phyloP scores from a whole-genome alignment of 2,797 vertebrate species.

The Sebastes diaconus region DNA sequence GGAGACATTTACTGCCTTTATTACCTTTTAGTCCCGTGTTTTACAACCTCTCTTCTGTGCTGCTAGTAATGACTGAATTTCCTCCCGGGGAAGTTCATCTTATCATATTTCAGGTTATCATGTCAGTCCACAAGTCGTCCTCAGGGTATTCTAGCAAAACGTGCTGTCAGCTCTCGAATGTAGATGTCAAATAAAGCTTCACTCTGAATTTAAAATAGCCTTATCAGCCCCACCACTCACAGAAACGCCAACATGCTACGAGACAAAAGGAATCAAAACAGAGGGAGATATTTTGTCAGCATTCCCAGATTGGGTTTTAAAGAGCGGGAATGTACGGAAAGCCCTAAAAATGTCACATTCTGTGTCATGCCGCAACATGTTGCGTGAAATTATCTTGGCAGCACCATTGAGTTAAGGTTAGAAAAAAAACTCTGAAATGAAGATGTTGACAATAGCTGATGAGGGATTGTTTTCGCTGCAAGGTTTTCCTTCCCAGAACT shows the following conservation, averaged over 20 bases:
- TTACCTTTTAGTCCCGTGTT: neutral
- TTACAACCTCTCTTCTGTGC: constrained; percentile 3
- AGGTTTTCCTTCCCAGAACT: constrained; percentile 41
- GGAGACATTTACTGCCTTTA: neutral
- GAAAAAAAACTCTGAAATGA: neutral
- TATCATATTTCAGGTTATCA: constrained; percentile 11
- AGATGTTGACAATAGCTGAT: constrained; percentile 54
- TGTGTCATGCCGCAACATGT: constrained; percentile 22
- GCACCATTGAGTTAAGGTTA: neutral
- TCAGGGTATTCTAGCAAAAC: neutral
- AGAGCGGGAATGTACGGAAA: constrained; percentile 18
- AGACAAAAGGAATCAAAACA: constrained; percentile 31
- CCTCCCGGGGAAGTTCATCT: constrained; percentile 15
- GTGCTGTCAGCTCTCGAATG: constrained; percentile 15
- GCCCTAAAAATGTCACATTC: constrained; percentile 47
- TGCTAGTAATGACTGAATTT: neutral
- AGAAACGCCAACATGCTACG: constrained; percentile 2
- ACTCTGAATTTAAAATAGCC: constrained; percentile 11
- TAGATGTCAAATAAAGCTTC: constrained; percentile 12
- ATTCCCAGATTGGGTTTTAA: constrained; percentile 56
- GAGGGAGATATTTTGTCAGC: constrained; percentile 41
- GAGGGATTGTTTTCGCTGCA: constrained; percentile 18
- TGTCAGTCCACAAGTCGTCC: constrained; percentile 3
- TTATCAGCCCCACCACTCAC: constrained; percentile 27
- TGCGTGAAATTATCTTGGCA: constrained; percentile 35